phyloP scores from a whole-genome alignment of 2,113 vertebrate genomes.

The Coryphaenoides rupestris region DNA sequence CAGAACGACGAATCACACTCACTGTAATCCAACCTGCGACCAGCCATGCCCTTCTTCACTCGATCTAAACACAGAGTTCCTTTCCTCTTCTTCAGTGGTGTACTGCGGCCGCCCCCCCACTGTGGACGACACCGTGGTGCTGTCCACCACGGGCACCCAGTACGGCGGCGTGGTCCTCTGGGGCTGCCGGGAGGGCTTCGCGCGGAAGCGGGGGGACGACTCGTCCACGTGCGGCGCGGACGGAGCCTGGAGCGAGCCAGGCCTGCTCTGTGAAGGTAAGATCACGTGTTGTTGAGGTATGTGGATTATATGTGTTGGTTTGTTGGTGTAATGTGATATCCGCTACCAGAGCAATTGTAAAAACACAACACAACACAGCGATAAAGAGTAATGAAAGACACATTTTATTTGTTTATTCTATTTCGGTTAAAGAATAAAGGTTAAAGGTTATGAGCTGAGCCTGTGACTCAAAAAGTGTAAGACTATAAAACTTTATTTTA shows the following conservation, averaged over 20 bases:
- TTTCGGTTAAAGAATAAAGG: too few relatives aligned
- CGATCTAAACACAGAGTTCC: background rate
- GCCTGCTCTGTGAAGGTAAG: slow-evolving; percentile 74
- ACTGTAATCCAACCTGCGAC: background rate
- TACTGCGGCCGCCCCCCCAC: slow-evolving; percentile 64
- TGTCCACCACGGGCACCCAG: slow-evolving; percentile 48
- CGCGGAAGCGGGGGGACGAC: slow-evolving; percentile 55
- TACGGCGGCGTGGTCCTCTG: slow-evolving; percentile 56
- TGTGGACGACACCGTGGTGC: slow-evolving; percentile 22
- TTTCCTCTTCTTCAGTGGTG: slow-evolving; percentile 52
- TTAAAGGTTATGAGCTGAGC: too few relatives aligned
- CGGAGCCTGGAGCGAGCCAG: slow-evolving; percentile 62
- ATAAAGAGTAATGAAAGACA: too few relatives aligned
- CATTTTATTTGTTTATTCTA: too few relatives aligned
- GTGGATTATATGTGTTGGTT: too few relatives aligned
- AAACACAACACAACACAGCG: too few relatives aligned
- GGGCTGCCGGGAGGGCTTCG: slow-evolving; percentile 64
- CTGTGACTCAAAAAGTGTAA: too few relatives aligned
- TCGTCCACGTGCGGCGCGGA: slow-evolving; percentile 61
- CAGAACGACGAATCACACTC: background rate
- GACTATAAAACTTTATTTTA: too few relatives aligned
- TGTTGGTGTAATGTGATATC: too few relatives aligned
- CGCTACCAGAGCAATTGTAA: too few relatives aligned
- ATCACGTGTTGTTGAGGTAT: background rate
- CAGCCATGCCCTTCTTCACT: background rate